Evolutionary conservation across 2,113 vertebrate genomes (phyloP).

Genomic region (Rhinopomastus cyanomelas): DNA sequence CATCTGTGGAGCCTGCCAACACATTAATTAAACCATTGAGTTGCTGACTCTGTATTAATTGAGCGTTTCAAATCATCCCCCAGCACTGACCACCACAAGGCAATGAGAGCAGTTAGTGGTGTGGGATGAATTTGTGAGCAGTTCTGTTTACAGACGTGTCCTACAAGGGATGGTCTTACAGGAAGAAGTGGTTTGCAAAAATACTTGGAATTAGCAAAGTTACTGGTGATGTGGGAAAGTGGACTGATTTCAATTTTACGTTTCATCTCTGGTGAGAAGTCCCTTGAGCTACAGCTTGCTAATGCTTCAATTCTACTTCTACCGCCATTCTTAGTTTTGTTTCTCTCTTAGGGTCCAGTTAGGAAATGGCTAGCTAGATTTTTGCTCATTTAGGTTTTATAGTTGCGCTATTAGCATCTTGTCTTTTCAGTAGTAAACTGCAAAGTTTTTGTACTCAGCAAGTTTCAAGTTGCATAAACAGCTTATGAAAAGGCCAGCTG

Average conservation of each 20-base stretch:
- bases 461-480: neutral
- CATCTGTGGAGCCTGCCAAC: neutral
- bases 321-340: neutral
- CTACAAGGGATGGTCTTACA: neutral
- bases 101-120: neutral
- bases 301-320: neutral
- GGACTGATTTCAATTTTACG: neutral
- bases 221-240: neutral
- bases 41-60: neutral
- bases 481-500: neutral
- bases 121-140: neutral
- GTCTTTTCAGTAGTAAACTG: neutral
- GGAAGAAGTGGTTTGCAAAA: neutral
- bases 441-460: neutral
- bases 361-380: neutral
- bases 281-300: neutral
- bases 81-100: neutral
- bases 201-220: neutral
- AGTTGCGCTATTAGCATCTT: neutral
- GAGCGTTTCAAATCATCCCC: neutral
- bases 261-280: too few relatives aligned
- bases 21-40: neutral
- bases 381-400: neutral
- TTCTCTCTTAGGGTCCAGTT: neutral
- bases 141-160: neutral